These are phyloP conservation scores for Onychomys arenicola DNA, from an alignment of 2,797 vertebrate genomes.

Conservation along the genomic window DNA sequence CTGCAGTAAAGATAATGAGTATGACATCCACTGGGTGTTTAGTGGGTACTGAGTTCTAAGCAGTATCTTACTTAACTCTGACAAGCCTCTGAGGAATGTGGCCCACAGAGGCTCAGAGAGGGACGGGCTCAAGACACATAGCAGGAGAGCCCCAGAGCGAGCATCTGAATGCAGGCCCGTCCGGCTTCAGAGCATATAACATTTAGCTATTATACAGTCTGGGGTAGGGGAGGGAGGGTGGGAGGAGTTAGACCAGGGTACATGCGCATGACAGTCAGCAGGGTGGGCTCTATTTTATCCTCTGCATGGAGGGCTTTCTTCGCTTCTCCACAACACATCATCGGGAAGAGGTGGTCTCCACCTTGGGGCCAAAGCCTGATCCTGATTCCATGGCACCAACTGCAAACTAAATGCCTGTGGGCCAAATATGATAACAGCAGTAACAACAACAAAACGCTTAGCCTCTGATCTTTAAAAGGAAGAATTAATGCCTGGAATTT, in stretches of 20 bases:
- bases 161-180: not conserved
- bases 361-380: conserved; percentile 12
- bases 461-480: conserved; percentile 56
- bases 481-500: conserved; percentile 57
- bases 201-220: not conserved
- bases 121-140: not conserved
- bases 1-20: not conserved
- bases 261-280: not conserved
- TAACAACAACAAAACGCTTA: not conserved
- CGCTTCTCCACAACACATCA: not conserved
- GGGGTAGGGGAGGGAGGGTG: not conserved
- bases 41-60: not conserved
- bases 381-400: not conserved
- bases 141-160: not conserved
- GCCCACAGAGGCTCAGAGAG: not conserved
- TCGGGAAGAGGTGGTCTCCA: conserved; percentile 1
- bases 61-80: conserved; percentile 6
- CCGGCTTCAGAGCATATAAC: not conserved
- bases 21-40: not conserved
- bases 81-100: not conserved
- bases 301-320: not conserved
- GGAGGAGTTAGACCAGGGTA: not conserved
- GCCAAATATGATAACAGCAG: not conserved
- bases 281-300: not conserved
- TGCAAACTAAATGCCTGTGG: not conserved